phyloP scores from a whole-genome alignment of 2,888 invertebrate genomes.

The Drosophila subsilvestris region DNA sequence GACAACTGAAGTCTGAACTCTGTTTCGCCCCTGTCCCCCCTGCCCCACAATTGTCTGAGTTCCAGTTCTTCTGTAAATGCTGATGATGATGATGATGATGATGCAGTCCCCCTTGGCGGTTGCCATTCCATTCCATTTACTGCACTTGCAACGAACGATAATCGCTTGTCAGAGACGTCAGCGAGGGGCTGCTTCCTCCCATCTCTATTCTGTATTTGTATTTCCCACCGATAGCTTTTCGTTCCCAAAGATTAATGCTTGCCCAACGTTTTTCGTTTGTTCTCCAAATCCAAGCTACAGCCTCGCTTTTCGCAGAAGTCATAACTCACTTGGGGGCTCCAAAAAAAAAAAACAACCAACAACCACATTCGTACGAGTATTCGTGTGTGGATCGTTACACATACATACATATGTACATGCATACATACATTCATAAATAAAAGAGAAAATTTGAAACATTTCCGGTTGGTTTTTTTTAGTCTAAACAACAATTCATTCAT shows the following conservation, averaged over 20 bases:
- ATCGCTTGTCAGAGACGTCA: constrained; percentile 53
- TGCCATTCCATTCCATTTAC: constrained; percentile 58
- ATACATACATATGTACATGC: background rate
- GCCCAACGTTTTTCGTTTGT: constrained; percentile 45
- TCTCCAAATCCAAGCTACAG: constrained; percentile 20
- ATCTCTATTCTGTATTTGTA: constrained; percentile 25
- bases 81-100: constrained; percentile 16
- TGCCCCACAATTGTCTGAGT: constrained; percentile 53
- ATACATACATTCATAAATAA: constrained; percentile 5
- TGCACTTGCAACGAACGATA: constrained; percentile 68
- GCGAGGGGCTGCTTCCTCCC: constrained; percentile 13
- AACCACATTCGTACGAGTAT: constrained; percentile 24
- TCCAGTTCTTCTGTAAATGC: constrained; percentile 18
- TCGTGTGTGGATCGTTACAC: constrained; percentile 17
- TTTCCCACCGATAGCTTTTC: constrained; percentile 52
- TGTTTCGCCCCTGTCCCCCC: background rate
- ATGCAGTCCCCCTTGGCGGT: constrained; percentile 12
- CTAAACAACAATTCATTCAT: constrained; percentile 8
- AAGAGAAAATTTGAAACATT: constrained; percentile 67
- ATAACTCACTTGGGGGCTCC: constrained; percentile 27
- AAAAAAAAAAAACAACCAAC: constrained; percentile 11
- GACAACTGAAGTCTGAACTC: constrained; percentile 1
- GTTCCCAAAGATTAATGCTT: constrained; percentile 73
- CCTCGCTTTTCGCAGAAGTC: constrained; percentile 55
- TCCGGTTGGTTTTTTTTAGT: constrained; percentile 52